Conservation (phyloP, 2,113 vertebrate species). For the Holacanthus passer region DNA sequence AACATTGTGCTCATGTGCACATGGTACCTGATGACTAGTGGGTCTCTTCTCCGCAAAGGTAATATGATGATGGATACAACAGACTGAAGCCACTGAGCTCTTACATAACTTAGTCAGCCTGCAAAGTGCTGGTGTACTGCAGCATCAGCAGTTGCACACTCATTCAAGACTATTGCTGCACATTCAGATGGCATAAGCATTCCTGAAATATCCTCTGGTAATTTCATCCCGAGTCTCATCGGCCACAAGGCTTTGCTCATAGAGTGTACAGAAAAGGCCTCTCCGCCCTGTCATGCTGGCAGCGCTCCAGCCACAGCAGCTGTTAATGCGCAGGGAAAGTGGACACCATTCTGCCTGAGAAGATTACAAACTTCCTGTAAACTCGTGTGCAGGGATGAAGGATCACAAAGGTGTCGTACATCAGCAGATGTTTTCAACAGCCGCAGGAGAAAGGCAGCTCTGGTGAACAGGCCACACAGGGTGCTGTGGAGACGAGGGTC, state of each 20-base stretch:
- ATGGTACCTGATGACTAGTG: background rate
- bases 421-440: constrained; percentile 66
- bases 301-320: constrained; percentile 56
- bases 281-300: constrained; percentile 2
- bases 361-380: constrained; percentile 67
- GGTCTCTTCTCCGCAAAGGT: background rate
- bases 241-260: constrained; percentile 2
- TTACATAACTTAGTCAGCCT: constrained; percentile 39
- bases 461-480: constrained; percentile 80
- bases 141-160: constrained; percentile 50
- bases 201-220: constrained; percentile 37
- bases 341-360: constrained; percentile 78
- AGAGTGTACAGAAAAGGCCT: background rate
- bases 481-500: constrained; percentile 82
- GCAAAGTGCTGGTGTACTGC: constrained; percentile 27
- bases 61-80: constrained; percentile 29
- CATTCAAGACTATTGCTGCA: constrained; percentile 13
- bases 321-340: constrained; percentile 70
- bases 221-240: constrained; percentile 20
- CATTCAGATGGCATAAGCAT: constrained; percentile 30
- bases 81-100: constrained; percentile 21
- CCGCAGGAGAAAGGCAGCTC: constrained; percentile 72
- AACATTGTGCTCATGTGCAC: background rate
- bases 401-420: constrained; percentile 46
- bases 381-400: constrained; percentile 66